Evolutionary conservation across 2,888 invertebrate species (phyloP), one percentile per base, ranked within the genome.

Genomic region (Chymomyza fuscimana): DNA sequence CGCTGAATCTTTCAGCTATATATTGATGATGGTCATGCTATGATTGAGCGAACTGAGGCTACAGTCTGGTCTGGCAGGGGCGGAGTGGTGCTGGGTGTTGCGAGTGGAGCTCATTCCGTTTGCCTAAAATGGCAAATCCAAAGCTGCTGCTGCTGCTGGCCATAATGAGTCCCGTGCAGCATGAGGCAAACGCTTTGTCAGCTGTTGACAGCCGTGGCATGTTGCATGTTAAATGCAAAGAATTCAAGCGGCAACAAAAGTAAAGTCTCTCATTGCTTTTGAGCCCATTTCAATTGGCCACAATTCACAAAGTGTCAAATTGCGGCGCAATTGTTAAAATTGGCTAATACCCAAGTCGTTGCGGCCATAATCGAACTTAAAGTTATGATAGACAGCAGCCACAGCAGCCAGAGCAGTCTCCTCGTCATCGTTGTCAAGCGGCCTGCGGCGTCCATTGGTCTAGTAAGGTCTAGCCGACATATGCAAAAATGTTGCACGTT

Each of bases 151-250:
- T 15, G 16, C 78, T 75, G 65, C 75, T 72, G 88, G 88, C 83
- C 88, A 84, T 84, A 84, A 84, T 84, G 86, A 84, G 86, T 86
- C 59, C 60, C 52, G 61, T 25, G 16, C 19, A 25, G 58, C 58
- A 12, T 62, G 68, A 25, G 78, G 60, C 73, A 12, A 46, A 12
- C 40, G 40, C 40, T 46, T 46, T 82, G 83, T 84, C 83, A 84
- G 86, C 83, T 81, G 87, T 73, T 84, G 83, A 84, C 88, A 84
- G 88, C 88, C 83, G 88, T 84, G 88, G 83, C 83, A 84, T 84
- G 83, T 84, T 58, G 52, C 52, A 54, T 54, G 86, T 86, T 83
- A 80, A 83, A 87, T 83, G 83, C 79, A 73, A 86, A 84, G 79
- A 83, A 86, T 79, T 60, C 40, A 15, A 46, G 40, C 40, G 40